Base-by-base conservation (phyloP, 1,140 invertebrate species). In the Polypedilum pembai region DNA sequence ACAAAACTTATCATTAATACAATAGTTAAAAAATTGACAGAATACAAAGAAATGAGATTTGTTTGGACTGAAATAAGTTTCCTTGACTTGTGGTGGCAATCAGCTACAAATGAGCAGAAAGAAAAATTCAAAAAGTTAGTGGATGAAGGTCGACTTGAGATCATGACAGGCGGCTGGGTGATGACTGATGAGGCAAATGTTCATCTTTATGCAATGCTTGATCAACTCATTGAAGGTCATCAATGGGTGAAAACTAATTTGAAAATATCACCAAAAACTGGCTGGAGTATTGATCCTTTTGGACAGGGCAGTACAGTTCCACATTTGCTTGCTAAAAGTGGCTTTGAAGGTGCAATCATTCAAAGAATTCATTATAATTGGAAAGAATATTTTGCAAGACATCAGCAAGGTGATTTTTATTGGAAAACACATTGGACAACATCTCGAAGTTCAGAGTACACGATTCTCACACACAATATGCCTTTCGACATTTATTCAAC, bases 31-130 rank as follows among this genome's bases (percentile, higher is more conserved):
- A 95, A 96, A 79, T 84, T 99, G 76, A 88, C 90, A 63, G 87
- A 92, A 76, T 90, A 92, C 81, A 88, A 87, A 33, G 92, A 95
- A 76, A 94, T 98, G 90, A 96, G 93, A 5, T 99, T 99, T 82
- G 96, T 98, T 75, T 98, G 96, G 92, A 94, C 94, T 0, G 97
- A 99, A 84, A 94, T 98, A 40, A 94, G 94, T 0, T 98, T 96
- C 80, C 88, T 99, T 73, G 92, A 94, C 56, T 86, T 92, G 0
- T 99, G 96, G 96, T 99, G 96, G 95, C 91, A 96, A 83, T 91
- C 90, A 84, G 95, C 88, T 1, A 88, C 88, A 80, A 87, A 87
- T 2, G 86, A 86, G 24, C 89, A 89, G 78, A 87, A 88, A 79
- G 84, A 86, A 76, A 85, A 87, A 1, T 84, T 93, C 4, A 87